phyloP scores from a whole-genome alignment of 2,797 vertebrate genomes.

The Pseudomugil gertrudae region DNA sequence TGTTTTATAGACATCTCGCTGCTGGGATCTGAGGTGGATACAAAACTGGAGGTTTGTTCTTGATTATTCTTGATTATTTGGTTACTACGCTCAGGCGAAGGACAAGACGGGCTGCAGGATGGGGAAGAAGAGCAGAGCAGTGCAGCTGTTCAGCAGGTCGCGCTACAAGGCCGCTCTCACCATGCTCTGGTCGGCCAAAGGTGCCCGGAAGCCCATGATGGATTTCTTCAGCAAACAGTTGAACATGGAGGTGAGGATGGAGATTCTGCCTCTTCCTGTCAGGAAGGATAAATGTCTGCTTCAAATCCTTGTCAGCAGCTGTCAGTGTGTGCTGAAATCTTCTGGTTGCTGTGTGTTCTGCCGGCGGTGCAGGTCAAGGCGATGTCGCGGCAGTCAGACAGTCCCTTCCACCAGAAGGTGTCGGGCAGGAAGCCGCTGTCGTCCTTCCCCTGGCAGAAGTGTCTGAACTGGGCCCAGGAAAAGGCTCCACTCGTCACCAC shows the following conservation, averaged over 20 bases:
- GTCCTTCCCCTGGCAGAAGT: slow-evolving; percentile 69
- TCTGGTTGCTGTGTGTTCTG: not conserved
- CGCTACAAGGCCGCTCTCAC: slow-evolving; percentile 71
- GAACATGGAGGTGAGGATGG: slow-evolving; percentile 65
- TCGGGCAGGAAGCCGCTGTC: slow-evolving; percentile 62
- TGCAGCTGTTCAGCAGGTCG: slow-evolving; percentile 67
- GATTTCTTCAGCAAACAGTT: slow-evolving; percentile 72
- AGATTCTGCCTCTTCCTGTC: not conserved
- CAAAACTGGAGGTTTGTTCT: not conserved
- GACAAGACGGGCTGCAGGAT: slow-evolving; percentile 52
- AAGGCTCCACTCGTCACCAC: slow-evolving; percentile 68
- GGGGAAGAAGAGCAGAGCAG: slow-evolving; percentile 73
- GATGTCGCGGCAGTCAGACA: slow-evolving; percentile 56
- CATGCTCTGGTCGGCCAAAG: slow-evolving; percentile 72
- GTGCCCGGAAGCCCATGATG: slow-evolving; percentile 73
- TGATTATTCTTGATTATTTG: not conserved
- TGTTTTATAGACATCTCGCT: too few species aligned
- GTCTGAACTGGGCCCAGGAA: slow-evolving; percentile 70
- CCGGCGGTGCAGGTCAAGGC: slow-evolving; percentile 62
- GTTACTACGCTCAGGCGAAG: slow-evolving; percentile 2
- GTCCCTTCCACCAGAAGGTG: slow-evolving; percentile 75
- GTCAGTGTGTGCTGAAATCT: not conserved
- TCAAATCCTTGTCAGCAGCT: not conserved
- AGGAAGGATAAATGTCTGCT: not conserved
- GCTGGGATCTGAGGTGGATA: too few species aligned